A percentile compares a stretch with the other conserved stretches of the same genome.
Conservation (phyloP, 2,113 vertebrate species). For the Microcebus jonahi region DNA sequence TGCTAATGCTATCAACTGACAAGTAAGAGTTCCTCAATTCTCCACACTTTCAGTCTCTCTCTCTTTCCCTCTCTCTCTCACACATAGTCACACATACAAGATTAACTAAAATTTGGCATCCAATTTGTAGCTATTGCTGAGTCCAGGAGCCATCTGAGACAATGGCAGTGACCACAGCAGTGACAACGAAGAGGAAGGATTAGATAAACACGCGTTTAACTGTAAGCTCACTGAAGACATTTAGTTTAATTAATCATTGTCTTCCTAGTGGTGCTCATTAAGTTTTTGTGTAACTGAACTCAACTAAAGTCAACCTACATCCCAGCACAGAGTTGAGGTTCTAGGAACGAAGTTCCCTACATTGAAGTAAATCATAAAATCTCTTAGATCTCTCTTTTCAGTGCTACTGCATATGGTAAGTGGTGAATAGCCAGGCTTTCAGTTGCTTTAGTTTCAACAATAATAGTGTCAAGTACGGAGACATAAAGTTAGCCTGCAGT, state of each 20-base stretch:
- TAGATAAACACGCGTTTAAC: neutral
- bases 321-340: neutral
- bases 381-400: neutral
- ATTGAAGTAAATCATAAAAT: neutral
- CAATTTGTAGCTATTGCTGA: neutral
- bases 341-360: neutral
- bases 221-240: neutral
- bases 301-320: neutral
- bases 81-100: neutral
- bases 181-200: neutral
- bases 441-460: neutral
- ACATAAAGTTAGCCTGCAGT: neutral
- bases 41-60: too few relatives aligned
- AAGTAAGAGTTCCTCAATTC: neutral
- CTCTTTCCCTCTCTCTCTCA: rapidly evolving
- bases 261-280: neutral
- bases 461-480: too few relatives aligned
- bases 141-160: neutral
- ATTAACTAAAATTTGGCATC: neutral
- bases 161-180: neutral
- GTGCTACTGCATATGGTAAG: neutral
- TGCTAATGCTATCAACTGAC: neutral
- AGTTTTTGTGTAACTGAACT: neutral
- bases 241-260: neutral
- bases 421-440: neutral